These are phyloP conservation scores for Sphenodon punctatus DNA, from an alignment of 2,797 vertebrate species.

Conservation along the genomic window DNA sequence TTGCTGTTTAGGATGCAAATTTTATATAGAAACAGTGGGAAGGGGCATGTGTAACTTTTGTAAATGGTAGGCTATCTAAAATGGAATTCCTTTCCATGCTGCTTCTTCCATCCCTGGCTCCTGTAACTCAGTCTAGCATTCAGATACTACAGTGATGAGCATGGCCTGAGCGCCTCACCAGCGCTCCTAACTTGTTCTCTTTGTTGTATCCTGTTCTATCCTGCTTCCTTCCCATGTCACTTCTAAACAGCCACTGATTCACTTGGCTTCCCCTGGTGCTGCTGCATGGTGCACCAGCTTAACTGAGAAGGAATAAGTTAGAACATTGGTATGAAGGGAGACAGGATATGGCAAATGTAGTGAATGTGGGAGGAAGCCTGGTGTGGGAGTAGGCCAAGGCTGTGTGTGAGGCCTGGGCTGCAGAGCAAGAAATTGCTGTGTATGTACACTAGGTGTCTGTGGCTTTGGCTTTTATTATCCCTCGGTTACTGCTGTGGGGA, in stretches of 20 bases:
- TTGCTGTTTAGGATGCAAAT: no score
- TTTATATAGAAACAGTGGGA: no score
- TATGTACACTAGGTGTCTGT: not conserved
- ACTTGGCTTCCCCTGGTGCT: not conserved
- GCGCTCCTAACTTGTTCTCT: conserved; percentile 1
- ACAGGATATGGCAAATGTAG: not conserved
- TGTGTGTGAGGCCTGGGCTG: not conserved
- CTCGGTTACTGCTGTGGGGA: not conserved
- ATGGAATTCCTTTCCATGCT: no score
- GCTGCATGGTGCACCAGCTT: not conserved
- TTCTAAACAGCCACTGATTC: not conserved
- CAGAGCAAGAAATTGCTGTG: not conserved
- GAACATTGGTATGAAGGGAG: not conserved
- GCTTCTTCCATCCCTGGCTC: no score
- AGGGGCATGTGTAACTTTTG: no score
- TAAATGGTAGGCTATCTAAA: no score
- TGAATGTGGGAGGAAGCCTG: not conserved
- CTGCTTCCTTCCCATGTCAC: not conserved
- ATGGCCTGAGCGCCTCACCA: not conserved
- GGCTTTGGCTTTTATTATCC: not conserved
- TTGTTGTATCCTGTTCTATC: not conserved
- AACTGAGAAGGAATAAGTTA: not conserved
- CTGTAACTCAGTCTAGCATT: no score
- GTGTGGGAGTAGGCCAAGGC: not conserved
- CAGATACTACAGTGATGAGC: no score